Conservation (phyloP, 2,797 vertebrate genomes). For the Arnoldichthys spilopterus region DNA sequence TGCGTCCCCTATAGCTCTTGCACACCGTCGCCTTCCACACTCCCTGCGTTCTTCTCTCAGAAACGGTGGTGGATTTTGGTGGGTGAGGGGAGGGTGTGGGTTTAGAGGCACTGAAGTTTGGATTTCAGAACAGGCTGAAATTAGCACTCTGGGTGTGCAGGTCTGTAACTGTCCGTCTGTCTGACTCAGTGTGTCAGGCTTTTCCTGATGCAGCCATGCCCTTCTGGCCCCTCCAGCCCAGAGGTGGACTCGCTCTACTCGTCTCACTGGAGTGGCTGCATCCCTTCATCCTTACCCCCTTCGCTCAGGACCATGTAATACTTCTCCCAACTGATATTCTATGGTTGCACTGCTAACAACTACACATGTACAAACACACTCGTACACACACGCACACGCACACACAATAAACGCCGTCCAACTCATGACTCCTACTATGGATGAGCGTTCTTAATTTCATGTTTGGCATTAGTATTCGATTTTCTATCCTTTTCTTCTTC, state of each 20-base stretch:
- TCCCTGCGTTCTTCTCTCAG: conserved; percentile 2
- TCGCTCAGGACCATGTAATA: conserved; percentile 20
- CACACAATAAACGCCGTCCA: conserved; percentile 51
- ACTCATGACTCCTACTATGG: conserved; percentile 60
- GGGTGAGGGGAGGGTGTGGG: background rate
- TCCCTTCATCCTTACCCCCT: background rate
- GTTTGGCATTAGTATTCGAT: conserved; percentile 74
- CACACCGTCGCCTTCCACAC: conserved; percentile 14
- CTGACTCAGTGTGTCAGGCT: conserved; percentile 12
- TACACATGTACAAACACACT: conserved; percentile 58
- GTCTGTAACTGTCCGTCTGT: conserved; percentile 2
- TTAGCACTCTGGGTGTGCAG: conserved; percentile 29
- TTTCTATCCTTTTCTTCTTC: conserved; percentile 53
- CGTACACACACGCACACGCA: conserved; percentile 43
- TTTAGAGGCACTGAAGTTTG: conserved; percentile 36
- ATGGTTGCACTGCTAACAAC: conserved; percentile 67
- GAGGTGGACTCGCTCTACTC: background rate
- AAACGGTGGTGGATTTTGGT: conserved; percentile 7
- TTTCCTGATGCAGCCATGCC: conserved; percentile 29
- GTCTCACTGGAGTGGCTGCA: background rate
- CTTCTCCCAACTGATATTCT: conserved; percentile 60
- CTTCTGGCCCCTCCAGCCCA: background rate
- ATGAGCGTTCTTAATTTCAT: conserved; percentile 72
- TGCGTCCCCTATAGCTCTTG: background rate
- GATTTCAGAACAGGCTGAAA: conserved; percentile 30